Percentiles rank a stretch among this genome's conserved stretches.
Evolutionary conservation across 2,797 vertebrate species (phyloP).

Genomic region (Myotis findleyi): DNA sequence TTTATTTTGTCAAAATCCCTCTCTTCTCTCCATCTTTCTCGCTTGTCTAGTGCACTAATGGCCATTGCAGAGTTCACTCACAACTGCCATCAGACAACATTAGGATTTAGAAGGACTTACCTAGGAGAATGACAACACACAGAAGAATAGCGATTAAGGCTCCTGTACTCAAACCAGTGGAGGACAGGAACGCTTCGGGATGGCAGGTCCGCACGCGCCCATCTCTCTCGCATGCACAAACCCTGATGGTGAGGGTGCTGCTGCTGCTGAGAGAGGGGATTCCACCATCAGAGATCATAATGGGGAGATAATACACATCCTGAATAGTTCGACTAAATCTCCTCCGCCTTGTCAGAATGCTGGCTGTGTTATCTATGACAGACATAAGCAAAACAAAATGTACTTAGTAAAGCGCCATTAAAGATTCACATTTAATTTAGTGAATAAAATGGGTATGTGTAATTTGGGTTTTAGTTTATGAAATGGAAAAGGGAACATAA

Average conservation of each 20-base stretch:
- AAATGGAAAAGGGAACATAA: not conserved
- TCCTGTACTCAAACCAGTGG: slow-evolving; percentile 97
- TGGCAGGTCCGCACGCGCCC: slow-evolving; percentile 94
- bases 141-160: slow-evolving; percentile 98
- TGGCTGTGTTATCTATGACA: slow-evolving; percentile 95
- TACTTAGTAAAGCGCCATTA: slow-evolving; percentile 67
- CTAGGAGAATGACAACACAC: slow-evolving; percentile 97
- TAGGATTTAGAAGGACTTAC: slow-evolving; percentile 86
- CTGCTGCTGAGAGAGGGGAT: slow-evolving; percentile 95
- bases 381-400: slow-evolving; percentile 71
- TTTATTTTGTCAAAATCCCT: not conserved
- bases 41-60: not conserved
- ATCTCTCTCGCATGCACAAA: slow-evolving; percentile 95
- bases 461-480: not conserved
- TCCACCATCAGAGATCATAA: slow-evolving; percentile 96
- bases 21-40: not conserved
- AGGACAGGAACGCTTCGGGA: slow-evolving; percentile 95
- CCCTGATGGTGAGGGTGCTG: slow-evolving; percentile 95
- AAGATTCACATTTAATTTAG: slow-evolving; percentile 60
- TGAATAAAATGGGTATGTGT: slow-evolving; percentile 21
- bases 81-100: fast-evolving
- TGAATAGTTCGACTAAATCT: slow-evolving; percentile 94
- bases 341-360: slow-evolving; percentile 92
- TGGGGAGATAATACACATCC: slow-evolving; percentile 94
- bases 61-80: fast-evolving